Base-by-base conservation (phyloP, 2,888 invertebrate species). In the Julus scanicus region DNA sequence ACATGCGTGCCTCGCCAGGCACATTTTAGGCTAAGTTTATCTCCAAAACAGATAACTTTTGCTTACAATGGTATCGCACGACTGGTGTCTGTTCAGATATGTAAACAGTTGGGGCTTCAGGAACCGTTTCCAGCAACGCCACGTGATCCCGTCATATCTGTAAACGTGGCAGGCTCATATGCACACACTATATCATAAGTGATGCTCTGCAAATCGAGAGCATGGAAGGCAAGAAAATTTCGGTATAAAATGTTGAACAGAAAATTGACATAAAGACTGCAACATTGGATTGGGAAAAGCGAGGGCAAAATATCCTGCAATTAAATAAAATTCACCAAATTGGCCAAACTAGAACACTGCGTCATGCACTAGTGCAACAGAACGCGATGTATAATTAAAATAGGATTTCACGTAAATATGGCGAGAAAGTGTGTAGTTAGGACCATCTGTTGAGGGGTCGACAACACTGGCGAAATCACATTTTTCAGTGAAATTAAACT, bases 401-500 rank as follows among this genome's bases (percentile, higher is more conserved):
- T 8, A 15, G 80, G 80, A n/a, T 80, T 80, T 29, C 80, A 80
- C 37, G 80, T 13, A 80, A 80, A 80, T 80, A 80, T 37, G 37
- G 37, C 37, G 80, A 80, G 80, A 80, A 37, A 3, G 37, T 2
- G 11, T 80, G 80, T 29, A 80, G 37, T 80, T 37, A 37, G 80
- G 80, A 29, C 80, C 80, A 80, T 80, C 80, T 80, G 80, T 80
- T 80, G 80, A 80, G 80, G 80, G 53, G 80, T 37, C 80, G 80
- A 80, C 80, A 80, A 37, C 15, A 80, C 11, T 29, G 37, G 11
- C 11, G 37, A 37, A 13, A 37, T 11, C 3, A 15, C 37, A 80
- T 71, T 71, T 29, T 71, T 20, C 29, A 71, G 20, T 11, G 53
- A 53, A 71, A 63, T 63, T 63, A 63, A 17, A n/a, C n/a, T 6